Evolutionary conservation across 1,140 invertebrate species (phyloP).

Genomic region (Bradynema listronoti): DNA sequence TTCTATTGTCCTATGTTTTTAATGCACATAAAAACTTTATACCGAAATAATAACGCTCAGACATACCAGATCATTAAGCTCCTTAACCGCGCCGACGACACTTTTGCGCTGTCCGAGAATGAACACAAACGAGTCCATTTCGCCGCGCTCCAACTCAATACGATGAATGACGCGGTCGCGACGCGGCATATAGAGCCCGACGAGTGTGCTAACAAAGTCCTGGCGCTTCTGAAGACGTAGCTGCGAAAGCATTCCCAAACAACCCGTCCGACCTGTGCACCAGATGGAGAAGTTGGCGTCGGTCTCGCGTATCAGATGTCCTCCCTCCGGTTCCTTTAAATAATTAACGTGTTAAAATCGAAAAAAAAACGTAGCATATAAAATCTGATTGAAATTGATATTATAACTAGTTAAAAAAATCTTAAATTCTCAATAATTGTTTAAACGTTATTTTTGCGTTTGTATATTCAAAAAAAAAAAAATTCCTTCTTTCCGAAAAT

Average conservation of each 20-base stretch:
- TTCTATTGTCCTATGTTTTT: too few relatives aligned
- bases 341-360: too few relatives aligned
- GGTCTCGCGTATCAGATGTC: slow-evolving; percentile 71
- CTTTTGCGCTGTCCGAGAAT: slow-evolving; percentile 82
- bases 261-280: slow-evolving; percentile 85
- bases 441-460: too few relatives aligned
- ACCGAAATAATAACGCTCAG: slow-evolving; percentile 11
- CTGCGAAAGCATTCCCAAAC: slow-evolving; percentile 92
- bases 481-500: too few relatives aligned
- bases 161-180: slow-evolving; percentile 75
- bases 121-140: slow-evolving; percentile 88
- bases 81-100: slow-evolving; percentile 74
- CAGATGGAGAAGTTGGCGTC: slow-evolving; percentile 88
- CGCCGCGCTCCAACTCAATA: slow-evolving; percentile 78
- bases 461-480: too few relatives aligned
- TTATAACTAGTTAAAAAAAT: too few relatives aligned
- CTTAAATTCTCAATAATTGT: too few relatives aligned
- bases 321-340: slow-evolving; percentile 27
- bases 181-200: slow-evolving; percentile 73
- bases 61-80: slow-evolving; percentile 83
- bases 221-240: slow-evolving; percentile 70
- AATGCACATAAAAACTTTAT: too few relatives aligned
- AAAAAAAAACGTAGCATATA: too few relatives aligned
- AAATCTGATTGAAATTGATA: too few relatives aligned
- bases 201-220: slow-evolving; percentile 80